Evolutionary conservation across 2,888 invertebrate species (phyloP).

Genomic region (Callyntrura sp.): DNA sequence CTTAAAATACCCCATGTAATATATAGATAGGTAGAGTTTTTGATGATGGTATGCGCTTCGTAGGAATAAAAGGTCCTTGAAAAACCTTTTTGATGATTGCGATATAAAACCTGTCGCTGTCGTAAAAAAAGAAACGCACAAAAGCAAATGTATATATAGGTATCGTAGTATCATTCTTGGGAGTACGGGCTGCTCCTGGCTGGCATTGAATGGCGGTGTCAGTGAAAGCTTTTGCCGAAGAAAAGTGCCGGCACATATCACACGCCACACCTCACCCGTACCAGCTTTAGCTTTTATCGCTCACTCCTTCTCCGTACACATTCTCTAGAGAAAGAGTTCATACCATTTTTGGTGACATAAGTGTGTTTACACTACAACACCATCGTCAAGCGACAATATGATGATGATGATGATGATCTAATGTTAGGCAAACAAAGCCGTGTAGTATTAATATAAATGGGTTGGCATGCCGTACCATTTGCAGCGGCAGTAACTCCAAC

Average conservation of each 20-base stretch:
- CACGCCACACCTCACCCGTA: constrained; percentile 24
- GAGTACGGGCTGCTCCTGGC: background rate
- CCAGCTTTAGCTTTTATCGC: constrained; percentile 18
- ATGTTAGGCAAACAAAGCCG: constrained; percentile 37
- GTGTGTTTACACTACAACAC: constrained; percentile 25
- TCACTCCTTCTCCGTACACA: background rate
- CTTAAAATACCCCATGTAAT: background rate
- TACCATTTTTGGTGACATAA: constrained; percentile 1
- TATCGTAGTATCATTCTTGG: background rate
- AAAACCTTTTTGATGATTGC: constrained; percentile 10
- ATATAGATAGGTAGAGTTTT: background rate
- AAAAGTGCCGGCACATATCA: constrained; percentile 29
- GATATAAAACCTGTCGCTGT: constrained; percentile 29
- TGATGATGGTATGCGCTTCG: background rate
- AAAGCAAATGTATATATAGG: constrained; percentile 22
- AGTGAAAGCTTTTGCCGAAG: background rate
- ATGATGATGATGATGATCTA: constrained; percentile 39
- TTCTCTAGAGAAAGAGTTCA: background rate
- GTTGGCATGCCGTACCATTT: background rate
- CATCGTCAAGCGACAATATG: background rate
- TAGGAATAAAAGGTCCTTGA: constrained; percentile 28
- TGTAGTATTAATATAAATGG: constrained; percentile 41
- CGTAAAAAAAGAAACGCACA: constrained; percentile 14
- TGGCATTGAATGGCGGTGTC: constrained; percentile 22
- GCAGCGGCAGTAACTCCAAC: background rate